Base-by-base conservation (phyloP, 2,888 invertebrate genomes). In the Caenorhabditis uteleia region DNA sequence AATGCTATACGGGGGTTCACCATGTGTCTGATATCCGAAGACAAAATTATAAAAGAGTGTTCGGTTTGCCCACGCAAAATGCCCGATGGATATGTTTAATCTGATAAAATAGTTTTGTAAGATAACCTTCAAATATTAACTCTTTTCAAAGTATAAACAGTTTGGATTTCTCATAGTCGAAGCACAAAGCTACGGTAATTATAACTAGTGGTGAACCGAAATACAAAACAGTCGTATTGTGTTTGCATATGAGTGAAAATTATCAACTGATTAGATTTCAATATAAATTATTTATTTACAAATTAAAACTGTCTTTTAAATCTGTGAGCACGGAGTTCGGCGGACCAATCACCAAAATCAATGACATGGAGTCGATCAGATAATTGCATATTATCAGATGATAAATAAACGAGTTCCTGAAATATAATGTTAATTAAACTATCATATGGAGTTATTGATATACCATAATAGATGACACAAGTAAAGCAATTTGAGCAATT, bases 331-430 rank as follows among this genome's bases (percentile, higher is more conserved):
- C 49, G 38, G 33, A 64, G 40, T 36, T 64, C 64, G 14, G n/a
- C 25, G 16, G 64, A 49, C 58, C 57, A 64, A 40, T 58, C 48
- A 25, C 64, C 70, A 34, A 68, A 57, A 39, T 57, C 56, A 29
- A 69, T 58, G n/a, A 69, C 56, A 20, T 65, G 65, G n/a, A 69
- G 38, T 3, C 65, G 58, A 39, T 69, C 61, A 8, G 58, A 54
- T 6, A 69, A 40, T 47, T 69, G 65, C 34, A 69, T 65, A 34
- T 65, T 69, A 34, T 65, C 60, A 16, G 65, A 43, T 18, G 69
- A 57, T 25, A 65, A 46, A 48, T 61, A 59, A 16, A 55, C 55
- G 26, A 69, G 57, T 31, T 65, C 61, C 69, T 69, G 45, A 44
- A 66, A 53, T 7, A 12, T 20, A n/a, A n/a, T n/a, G n/a, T n/a